phyloP scores from a whole-genome alignment of 2,888 invertebrate species.

The Drosophila melanosoma region DNA sequence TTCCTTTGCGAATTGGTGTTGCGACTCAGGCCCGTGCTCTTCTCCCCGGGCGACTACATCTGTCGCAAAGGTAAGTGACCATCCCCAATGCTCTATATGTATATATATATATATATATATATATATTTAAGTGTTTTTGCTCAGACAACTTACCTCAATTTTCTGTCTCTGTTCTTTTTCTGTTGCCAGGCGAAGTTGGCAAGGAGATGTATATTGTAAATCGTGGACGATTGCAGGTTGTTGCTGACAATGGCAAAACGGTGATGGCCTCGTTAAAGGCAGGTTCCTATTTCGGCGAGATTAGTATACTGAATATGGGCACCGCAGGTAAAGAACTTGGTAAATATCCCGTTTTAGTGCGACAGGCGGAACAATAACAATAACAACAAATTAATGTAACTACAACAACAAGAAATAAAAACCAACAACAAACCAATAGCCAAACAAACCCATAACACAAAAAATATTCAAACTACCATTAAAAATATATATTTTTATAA shows the following conservation, averaged over 20 bases:
- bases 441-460: constrained; percentile 9
- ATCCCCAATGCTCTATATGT: not conserved
- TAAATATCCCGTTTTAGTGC: constrained; percentile 91
- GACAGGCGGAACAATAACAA: constrained; percentile 85
- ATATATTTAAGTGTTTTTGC: not conserved
- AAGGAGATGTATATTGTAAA: constrained; percentile 99
- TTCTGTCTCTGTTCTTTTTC: not conserved
- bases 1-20: constrained; percentile 99
- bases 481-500: constrained; percentile 7
- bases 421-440: constrained; percentile 28
- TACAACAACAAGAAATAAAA: constrained; percentile 32
- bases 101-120: not conserved
- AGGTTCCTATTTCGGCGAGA: constrained; percentile 99
- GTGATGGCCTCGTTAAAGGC: constrained; percentile 98
- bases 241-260: constrained; percentile 97
- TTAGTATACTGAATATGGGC: constrained; percentile 99
- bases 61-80: constrained; percentile 95
- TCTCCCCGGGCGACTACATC: constrained; percentile 99
- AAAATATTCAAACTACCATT: not conserved
- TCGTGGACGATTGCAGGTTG: constrained; percentile 97
- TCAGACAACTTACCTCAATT: constrained; percentile 2
- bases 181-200: constrained; percentile 96
- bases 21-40: constrained; percentile 96
- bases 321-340: constrained; percentile 99
- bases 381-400: constrained; percentile 48